phyloP scores from a whole-genome alignment of 1,140 invertebrate genomes.

The Hydropsyche tenuis region DNA sequence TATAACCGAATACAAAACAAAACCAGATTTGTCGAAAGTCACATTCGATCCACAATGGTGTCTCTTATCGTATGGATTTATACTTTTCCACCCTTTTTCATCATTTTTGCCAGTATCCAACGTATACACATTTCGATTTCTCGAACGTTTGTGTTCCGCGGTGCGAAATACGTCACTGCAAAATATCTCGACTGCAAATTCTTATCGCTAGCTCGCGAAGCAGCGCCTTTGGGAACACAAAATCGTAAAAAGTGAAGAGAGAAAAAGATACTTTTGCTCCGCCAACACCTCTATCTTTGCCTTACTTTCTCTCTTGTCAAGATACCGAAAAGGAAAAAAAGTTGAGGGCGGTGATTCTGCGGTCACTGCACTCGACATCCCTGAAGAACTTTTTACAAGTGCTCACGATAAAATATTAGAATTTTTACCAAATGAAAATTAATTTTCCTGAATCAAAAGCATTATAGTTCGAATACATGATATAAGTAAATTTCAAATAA shows the following conservation, averaged over 20 bases:
- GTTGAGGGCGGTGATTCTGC: background rate
- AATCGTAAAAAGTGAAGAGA: slow-evolving; percentile 24
- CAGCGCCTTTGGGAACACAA: background rate
- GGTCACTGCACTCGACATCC: background rate
- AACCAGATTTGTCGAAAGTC: background rate
- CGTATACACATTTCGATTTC: background rate
- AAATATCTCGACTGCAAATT: slow-evolving; percentile 16
- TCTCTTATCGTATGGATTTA: slow-evolving; percentile 7
- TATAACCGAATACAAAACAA: too few relatives aligned
- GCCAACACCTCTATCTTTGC: too few relatives aligned
- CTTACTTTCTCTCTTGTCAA: too few relatives aligned
- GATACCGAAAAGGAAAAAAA: too few relatives aligned
- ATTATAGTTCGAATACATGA: too few relatives aligned
- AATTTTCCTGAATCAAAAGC: too few relatives aligned
- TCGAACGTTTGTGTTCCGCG: background rate
- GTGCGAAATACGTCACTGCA: background rate
- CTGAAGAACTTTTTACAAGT: background rate
- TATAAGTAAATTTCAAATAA: too few relatives aligned
- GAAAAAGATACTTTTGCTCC: too few relatives aligned
- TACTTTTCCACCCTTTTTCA: background rate
- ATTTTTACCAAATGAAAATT: too few relatives aligned
- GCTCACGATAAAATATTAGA: too few relatives aligned
- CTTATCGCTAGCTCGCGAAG: background rate
- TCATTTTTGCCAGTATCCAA: background rate
- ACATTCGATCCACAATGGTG: background rate